phyloP scores from a whole-genome alignment of 2,797 vertebrate species.

The Sebastes baramenuke region DNA sequence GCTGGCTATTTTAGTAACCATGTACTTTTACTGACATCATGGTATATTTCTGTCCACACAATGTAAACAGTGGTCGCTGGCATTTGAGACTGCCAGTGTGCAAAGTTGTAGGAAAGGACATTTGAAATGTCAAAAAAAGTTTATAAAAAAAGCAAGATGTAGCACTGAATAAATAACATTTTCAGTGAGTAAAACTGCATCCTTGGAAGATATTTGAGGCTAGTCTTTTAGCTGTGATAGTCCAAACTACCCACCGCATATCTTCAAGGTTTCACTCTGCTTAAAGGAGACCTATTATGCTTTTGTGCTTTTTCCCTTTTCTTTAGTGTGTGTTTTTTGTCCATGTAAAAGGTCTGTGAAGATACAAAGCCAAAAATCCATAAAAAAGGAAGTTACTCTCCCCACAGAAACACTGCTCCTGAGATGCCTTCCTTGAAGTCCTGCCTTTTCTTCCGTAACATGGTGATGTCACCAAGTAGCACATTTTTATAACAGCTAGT shows the following conservation, averaged over 20 bases:
- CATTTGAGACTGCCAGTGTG: neutral
- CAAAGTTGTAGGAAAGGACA: neutral
- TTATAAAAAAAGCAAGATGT: neutral
- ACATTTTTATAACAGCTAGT: too few relatives aligned
- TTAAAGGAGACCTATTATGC: neutral
- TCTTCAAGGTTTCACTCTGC: constrained; percentile 8
- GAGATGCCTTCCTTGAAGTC: too few relatives aligned
- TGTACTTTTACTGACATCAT: constrained; percentile 33
- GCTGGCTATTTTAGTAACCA: constrained; percentile 15
- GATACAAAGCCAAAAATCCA: too few relatives aligned
- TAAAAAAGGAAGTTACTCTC: too few relatives aligned
- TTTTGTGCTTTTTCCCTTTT: neutral
- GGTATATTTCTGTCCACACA: constrained; percentile 17
- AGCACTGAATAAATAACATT: constrained; percentile 11
- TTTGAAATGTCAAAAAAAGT: constrained; percentile 5
- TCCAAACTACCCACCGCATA: neutral
- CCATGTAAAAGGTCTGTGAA: too few relatives aligned
- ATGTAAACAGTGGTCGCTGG: constrained; percentile 25
- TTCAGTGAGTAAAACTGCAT: constrained; percentile 7
- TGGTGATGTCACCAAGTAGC: too few relatives aligned
- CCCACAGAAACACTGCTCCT: too few relatives aligned
- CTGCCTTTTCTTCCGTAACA: too few relatives aligned
- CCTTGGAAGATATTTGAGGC: neutral
- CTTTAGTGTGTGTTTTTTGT: neutral
- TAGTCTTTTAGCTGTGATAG: constrained; percentile 5